A percentile compares a stretch with the other conserved stretches of the same genome.
Evolutionary conservation across 2,888 invertebrate genomes (phyloP).

Genomic region (Nemoura dubitans): DNA sequence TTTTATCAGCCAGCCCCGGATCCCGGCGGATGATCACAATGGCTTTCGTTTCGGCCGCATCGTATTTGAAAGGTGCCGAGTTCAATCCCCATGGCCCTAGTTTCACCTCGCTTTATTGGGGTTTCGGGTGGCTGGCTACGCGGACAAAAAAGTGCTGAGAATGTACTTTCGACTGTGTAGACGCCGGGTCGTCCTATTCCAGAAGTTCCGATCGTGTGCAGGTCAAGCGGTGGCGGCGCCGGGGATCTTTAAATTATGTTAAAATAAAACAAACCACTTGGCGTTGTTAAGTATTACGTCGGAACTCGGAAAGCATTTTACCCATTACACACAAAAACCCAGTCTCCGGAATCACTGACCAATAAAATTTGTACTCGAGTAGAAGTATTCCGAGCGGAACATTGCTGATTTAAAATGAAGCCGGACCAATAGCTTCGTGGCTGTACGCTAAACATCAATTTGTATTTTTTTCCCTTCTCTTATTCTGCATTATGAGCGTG

Average conservation of each 20-base stretch:
- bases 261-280: background rate
- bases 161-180: background rate
- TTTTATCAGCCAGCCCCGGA: constrained; percentile 10
- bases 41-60: background rate
- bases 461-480: background rate
- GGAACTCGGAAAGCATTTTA: background rate
- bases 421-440: constrained; percentile 20
- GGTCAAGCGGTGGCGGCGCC: background rate
- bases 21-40: constrained; percentile 14
- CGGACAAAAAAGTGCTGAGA: background rate
- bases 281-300: background rate
- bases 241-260: background rate
- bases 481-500: constrained; percentile 8
- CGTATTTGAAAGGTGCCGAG: constrained; percentile 13
- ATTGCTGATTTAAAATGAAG: constrained; percentile 35
- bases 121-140: background rate
- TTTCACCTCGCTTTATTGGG: background rate
- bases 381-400: constrained; percentile 7
- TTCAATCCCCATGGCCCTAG: constrained; percentile 16
- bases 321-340: background rate
- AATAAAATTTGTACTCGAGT: background rate
- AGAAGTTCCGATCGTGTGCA: background rate
- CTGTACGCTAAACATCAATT: constrained; percentile 9
- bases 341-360: background rate
- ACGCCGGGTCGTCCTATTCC: background rate